Evolutionary conservation across 2,113 vertebrate genomes (phyloP).

Genomic region (Cyprinus carpio): DNA sequence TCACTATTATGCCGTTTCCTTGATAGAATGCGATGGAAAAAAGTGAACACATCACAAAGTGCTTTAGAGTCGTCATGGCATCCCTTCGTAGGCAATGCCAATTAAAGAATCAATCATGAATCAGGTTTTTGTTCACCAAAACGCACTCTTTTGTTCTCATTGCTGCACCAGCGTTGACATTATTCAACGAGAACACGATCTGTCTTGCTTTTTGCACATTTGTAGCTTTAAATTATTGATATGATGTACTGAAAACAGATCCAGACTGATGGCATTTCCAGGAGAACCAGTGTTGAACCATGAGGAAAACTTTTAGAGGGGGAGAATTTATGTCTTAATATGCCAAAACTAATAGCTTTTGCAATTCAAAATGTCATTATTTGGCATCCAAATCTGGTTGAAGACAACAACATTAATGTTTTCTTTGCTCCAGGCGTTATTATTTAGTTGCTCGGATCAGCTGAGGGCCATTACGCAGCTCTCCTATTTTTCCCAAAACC

Average conservation of each 20-base stretch:
- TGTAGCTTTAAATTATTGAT: not conserved
- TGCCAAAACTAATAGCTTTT: not conserved
- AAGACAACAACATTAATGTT: constrained; percentile 1
- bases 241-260: not conserved
- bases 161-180: not conserved
- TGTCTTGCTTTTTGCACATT: not conserved
- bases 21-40: constrained; percentile 3
- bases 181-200: not conserved
- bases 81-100: constrained; percentile 23
- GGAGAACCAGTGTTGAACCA: not conserved
- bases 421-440: constrained; percentile 21
- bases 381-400: not conserved
- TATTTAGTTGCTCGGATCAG: constrained; percentile 18
- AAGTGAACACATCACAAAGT: constrained; percentile 25
- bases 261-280: not conserved
- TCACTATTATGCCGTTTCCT: not conserved
- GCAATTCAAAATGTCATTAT: not conserved
- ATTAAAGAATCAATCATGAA: constrained; percentile 58
- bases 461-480: constrained; percentile 26
- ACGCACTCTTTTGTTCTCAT: constrained; percentile 31
- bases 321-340: not conserved
- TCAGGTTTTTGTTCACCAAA: constrained; percentile 54
- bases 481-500: constrained; percentile 16
- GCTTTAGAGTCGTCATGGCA: constrained; percentile 42
- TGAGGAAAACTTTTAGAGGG: not conserved